Conservation (phyloP, 1,140 invertebrate species). For the Magallana ariakensis region DNA sequence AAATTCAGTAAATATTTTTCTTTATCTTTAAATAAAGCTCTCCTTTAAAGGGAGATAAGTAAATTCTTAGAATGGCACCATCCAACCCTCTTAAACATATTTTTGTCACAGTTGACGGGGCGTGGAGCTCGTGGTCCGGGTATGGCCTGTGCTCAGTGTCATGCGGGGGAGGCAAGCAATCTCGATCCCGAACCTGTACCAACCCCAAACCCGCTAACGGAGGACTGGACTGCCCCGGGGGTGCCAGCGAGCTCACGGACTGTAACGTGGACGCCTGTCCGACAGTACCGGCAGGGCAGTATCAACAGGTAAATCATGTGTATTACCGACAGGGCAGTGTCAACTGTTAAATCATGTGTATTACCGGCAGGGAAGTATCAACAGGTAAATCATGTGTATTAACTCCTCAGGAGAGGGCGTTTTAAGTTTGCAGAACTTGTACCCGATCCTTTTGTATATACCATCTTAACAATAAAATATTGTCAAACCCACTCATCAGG, state of each 20-base stretch:
- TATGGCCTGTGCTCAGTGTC: constrained; percentile 64
- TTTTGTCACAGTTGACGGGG: constrained; percentile 63
- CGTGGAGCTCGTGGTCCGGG: constrained; percentile 64
- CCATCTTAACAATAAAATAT: too few relatives aligned
- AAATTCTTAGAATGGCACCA: too few relatives aligned
- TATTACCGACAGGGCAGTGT: too few relatives aligned
- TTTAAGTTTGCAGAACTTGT: too few relatives aligned
- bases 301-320: background rate
- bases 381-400: too few relatives aligned
- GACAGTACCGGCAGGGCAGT: background rate
- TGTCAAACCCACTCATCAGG: too few relatives aligned
- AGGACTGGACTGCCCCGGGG: constrained; percentile 63
- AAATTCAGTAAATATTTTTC: background rate
- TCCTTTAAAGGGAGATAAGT: background rate
- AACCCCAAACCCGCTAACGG: constrained; percentile 61
- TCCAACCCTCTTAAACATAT: too few relatives aligned
- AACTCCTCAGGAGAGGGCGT: too few relatives aligned
- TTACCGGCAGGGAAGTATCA: too few relatives aligned
- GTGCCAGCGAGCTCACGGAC: constrained; percentile 55
- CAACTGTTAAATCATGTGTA: too few relatives aligned
- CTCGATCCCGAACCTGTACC: constrained; percentile 59
- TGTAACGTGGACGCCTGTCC: constrained; percentile 69
- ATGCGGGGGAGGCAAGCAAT: constrained; percentile 63
- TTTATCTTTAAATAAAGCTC: background rate
- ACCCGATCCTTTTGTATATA: too few relatives aligned